phyloP scores from a whole-genome alignment of 2,797 vertebrate genomes.

The Rhinophrynus dorsalis region DNA sequence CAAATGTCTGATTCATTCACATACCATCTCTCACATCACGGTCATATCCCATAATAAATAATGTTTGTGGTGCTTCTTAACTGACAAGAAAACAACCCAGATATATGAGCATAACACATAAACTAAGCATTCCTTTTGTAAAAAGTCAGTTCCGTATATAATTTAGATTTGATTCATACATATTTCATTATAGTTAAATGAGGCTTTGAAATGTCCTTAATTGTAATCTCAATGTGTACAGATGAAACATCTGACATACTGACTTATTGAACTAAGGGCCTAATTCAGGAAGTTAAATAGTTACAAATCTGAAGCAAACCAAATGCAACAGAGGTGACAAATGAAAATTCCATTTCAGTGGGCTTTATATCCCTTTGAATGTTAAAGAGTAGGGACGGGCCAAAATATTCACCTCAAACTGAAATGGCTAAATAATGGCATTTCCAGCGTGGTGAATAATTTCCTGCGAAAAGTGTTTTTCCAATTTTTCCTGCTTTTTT shows the following conservation, averaged over 20 bases:
- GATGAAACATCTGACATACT: slow-evolving; percentile 28
- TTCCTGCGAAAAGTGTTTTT: too few species aligned
- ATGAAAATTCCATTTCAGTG: too few species aligned
- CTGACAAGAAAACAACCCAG: slow-evolving; percentile 39
- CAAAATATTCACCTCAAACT: too few species aligned
- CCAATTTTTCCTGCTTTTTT: too few species aligned
- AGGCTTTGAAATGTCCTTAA: slow-evolving; percentile 47
- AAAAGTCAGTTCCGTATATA: slow-evolving; percentile 45
- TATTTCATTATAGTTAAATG: slow-evolving; percentile 43
- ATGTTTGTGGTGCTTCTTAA: slow-evolving; percentile 18
- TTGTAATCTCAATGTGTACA: slow-evolving; percentile 33
- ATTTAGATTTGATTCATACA: slow-evolving; percentile 47
- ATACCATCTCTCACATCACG: slow-evolving; percentile 17
- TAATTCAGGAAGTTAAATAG: too few species aligned
- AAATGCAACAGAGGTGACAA: too few species aligned
- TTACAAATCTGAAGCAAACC: too few species aligned
- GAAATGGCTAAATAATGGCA: too few species aligned
- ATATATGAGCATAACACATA: slow-evolving; percentile 44
- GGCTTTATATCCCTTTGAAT: too few species aligned
- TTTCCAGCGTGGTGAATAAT: too few species aligned
- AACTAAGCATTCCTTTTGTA: slow-evolving; percentile 49
- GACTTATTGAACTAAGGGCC: slow-evolving; percentile 22
- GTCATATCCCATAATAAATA: slow-evolving; percentile 30
- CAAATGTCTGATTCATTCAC: slow-evolving; percentile 42
- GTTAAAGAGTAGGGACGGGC: too few species aligned